Conservation (phyloP, 2,797 vertebrate species). For the Ctenopoma multispine region DNA sequence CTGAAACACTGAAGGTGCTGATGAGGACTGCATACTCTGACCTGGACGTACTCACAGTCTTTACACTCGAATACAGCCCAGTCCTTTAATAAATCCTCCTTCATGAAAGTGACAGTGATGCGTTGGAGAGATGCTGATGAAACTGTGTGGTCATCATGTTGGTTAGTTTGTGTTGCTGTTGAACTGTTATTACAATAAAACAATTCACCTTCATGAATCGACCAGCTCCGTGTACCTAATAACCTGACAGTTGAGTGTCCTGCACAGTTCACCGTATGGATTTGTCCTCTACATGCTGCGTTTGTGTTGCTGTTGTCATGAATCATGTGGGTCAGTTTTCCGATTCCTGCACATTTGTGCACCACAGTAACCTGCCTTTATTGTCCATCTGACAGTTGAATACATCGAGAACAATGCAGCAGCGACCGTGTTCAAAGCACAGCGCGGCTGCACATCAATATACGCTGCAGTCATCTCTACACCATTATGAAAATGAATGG, state of each 20-base stretch:
- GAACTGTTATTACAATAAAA: no score
- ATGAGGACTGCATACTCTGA: background rate
- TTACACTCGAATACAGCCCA: no score
- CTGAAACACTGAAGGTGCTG: background rate
- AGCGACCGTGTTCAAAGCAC: background rate
- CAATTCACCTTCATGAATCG: no score
- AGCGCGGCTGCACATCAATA: background rate
- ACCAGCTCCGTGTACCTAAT: no score
- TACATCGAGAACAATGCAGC: background rate
- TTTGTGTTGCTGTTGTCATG: conserved; percentile 8
- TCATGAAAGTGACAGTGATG: no score
- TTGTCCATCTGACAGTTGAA: background rate
- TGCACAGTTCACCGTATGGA: background rate
- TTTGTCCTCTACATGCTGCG: background rate
- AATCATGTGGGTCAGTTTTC: background rate
- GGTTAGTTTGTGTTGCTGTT: no score
- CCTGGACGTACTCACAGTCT: no score
- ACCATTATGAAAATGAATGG: background rate
- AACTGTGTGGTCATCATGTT: no score
- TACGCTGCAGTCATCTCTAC: background rate
- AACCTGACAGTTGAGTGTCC: background rate
- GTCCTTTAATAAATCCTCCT: no score
- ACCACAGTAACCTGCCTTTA: background rate
- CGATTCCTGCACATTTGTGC: conserved; percentile 5
- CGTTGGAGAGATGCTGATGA: no score